Conservation (phyloP, 2,797 vertebrate species). For the Notamacropus eugenii region DNA sequence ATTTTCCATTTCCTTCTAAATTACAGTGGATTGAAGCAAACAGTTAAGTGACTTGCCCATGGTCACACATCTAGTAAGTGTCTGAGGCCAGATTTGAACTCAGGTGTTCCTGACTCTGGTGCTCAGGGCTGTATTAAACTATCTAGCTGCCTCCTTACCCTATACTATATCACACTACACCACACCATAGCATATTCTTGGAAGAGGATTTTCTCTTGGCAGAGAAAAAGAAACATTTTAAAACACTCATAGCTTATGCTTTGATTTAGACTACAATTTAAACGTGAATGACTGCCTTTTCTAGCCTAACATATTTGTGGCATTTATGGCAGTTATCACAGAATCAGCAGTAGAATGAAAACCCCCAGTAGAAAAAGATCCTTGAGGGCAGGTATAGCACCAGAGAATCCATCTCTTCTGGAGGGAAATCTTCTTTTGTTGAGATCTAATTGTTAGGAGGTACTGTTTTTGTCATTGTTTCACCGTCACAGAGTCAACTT, state of each 20-base stretch:
- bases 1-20: neutral
- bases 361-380: neutral
- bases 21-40: neutral
- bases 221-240: conserved; percentile 1
- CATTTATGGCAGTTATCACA: neutral
- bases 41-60: neutral
- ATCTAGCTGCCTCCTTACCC: neutral
- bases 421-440: neutral
- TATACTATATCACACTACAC: neutral
- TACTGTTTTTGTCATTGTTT: neutral
- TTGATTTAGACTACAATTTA: conserved; percentile 12
- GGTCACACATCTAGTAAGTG: neutral
- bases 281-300: conserved; percentile 31
- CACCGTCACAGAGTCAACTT: neutral
- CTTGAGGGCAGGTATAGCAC: neutral
- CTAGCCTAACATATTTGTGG: neutral
- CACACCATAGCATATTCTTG: neutral
- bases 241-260: neutral
- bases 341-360: neutral
- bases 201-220: neutral
- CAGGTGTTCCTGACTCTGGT: neutral
- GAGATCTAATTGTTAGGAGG: neutral
- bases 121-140: neutral
- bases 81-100: neutral
- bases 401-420: neutral